Conservation (phyloP, 2,888 invertebrate species). For the Alcis repandata region DNA sequence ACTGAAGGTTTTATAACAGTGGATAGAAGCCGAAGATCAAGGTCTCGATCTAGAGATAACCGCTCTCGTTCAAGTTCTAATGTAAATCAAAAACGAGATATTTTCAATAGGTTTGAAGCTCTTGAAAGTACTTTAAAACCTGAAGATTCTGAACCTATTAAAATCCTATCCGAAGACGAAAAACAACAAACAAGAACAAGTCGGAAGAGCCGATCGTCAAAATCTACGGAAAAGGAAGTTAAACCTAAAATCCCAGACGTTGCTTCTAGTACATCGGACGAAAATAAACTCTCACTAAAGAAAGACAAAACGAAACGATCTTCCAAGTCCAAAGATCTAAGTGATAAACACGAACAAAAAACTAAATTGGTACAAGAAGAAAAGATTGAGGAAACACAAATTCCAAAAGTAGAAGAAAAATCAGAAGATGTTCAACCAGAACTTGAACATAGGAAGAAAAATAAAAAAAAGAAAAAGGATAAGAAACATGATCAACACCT, state of each 20-base stretch:
- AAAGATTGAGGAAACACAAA: slow-evolving; percentile 26
- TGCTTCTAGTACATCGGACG: slow-evolving; percentile 59
- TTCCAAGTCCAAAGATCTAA: slow-evolving; percentile 65
- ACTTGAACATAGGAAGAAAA: slow-evolving; percentile 65
- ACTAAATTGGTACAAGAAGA: slow-evolving; percentile 33
- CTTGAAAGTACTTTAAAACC: slow-evolving; percentile 63
- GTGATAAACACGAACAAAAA: slow-evolving; percentile 48
- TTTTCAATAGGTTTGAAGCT: slow-evolving; percentile 73
- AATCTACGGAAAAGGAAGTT: slow-evolving; percentile 77
- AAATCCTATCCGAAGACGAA: slow-evolving; percentile 57
- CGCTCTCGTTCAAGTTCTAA: slow-evolving; percentile 67
- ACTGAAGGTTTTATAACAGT: slow-evolving; percentile 82
- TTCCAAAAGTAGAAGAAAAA: slow-evolving; percentile 36
- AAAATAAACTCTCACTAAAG: slow-evolving; percentile 64
- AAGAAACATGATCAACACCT: slow-evolving; percentile 54
- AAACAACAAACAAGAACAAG: slow-evolving; percentile 56
- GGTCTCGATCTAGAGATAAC: slow-evolving; percentile 84
- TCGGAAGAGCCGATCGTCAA: slow-evolving; percentile 70
- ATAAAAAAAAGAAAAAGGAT: slow-evolving; percentile 73
- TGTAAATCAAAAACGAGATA: slow-evolving; percentile 51
- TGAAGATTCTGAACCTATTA: slow-evolving; percentile 56
- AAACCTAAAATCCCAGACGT: slow-evolving; percentile 54
- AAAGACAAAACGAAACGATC: slow-evolving; percentile 74
- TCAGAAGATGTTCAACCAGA: slow-evolving; percentile 40
- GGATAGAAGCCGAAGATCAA: slow-evolving; percentile 79